A percentile compares a stretch with the other conserved stretches of the same genome.
These are phyloP conservation scores for Stigmatopora nigra DNA, from an alignment of 2,113 vertebrate genomes.

Conservation along the genomic window DNA sequence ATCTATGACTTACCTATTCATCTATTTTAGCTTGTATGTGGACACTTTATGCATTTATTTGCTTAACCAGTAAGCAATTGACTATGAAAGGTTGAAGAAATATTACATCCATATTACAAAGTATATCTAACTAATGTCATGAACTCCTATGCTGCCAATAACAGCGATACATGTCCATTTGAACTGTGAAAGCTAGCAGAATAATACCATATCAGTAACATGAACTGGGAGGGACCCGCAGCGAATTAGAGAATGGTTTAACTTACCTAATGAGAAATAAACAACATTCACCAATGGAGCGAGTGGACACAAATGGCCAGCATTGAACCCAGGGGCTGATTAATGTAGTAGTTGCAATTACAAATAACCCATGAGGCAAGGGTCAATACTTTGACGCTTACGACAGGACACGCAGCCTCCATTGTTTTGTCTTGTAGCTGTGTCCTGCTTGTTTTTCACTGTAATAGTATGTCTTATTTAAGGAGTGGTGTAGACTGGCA, in stretches of 20 bases:
- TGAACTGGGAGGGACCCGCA: no score
- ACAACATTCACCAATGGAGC: no score
- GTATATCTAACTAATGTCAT: no score
- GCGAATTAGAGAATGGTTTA: no score
- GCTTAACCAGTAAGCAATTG: background rate
- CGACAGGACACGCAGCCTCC: slow-evolving; percentile 8
- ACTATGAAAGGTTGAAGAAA: background rate
- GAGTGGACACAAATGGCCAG: no score
- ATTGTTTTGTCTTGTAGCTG: slow-evolving; percentile 12
- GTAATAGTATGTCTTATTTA: slow-evolving; percentile 26
- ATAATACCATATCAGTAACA: no score
- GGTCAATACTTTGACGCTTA: background rate
- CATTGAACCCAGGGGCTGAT: background rate
- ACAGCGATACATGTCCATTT: no score
- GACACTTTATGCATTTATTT: background rate
- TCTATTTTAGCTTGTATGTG: background rate
- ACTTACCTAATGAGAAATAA: no score
- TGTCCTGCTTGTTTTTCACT: slow-evolving; percentile 9
- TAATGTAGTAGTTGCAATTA: background rate
- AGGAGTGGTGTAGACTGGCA: slow-evolving; percentile 24
- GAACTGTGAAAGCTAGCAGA: no score
- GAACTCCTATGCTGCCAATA: background rate
- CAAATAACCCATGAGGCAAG: background rate
- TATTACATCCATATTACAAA: no score
- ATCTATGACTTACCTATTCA: background rate